phyloP scores from a whole-genome alignment of 2,797 vertebrate species.

The Poeciliopsis infans region DNA sequence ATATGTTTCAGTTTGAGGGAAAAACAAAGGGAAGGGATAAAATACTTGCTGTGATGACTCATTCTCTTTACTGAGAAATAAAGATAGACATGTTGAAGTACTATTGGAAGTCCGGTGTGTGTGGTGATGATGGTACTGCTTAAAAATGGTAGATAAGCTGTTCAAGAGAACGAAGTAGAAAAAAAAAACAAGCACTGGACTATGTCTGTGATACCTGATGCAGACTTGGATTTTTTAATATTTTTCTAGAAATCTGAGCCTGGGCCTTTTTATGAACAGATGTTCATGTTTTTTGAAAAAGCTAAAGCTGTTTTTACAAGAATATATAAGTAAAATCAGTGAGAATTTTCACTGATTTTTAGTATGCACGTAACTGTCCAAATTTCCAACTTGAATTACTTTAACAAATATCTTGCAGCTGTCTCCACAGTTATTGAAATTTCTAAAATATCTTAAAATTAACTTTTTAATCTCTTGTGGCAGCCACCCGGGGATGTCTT shows the following conservation, averaged over 20 bases:
- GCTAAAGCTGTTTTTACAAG: neutral
- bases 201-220: slow-evolving; percentile 25
- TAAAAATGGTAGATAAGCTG: slow-evolving; percentile 60
- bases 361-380: neutral
- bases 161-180: slow-evolving; percentile 48
- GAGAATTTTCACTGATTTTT: too few relatives aligned
- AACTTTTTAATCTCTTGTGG: neutral
- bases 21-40: slow-evolving; percentile 51
- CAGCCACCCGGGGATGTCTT: neutral
- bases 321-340: neutral
- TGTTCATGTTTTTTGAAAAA: neutral
- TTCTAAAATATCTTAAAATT: neutral
- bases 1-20: slow-evolving; percentile 44
- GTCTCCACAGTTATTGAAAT: neutral
- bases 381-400: neutral
- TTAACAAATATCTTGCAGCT: neutral
- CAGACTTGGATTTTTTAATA: slow-evolving; percentile 1
- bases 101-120: slow-evolving; percentile 61
- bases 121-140: slow-evolving; percentile 56
- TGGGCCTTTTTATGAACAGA: neutral
- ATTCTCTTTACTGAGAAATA: slow-evolving; percentile 59
- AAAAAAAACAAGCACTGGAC: slow-evolving; percentile 49
- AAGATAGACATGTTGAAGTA: slow-evolving; percentile 62
- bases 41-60: slow-evolving; percentile 51
- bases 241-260: neutral